phyloP scores from a whole-genome alignment of 2,888 invertebrate genomes.

The Parnassius glacialis region DNA sequence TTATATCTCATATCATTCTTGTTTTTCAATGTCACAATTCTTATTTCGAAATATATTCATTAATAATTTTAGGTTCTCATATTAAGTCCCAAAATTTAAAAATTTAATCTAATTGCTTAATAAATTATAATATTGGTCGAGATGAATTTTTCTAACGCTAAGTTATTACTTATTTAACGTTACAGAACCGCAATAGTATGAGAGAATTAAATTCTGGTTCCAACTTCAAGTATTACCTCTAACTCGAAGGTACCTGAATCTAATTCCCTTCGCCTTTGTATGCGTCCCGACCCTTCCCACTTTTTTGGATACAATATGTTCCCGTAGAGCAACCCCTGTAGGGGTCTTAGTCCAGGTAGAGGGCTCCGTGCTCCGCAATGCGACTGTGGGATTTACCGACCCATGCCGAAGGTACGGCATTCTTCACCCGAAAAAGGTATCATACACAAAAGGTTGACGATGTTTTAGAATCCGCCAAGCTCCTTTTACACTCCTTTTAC shows the following conservation, averaged over 20 bases:
- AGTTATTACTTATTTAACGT: background rate
- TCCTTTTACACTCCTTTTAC: conserved; percentile 1
- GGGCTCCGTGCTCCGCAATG: conserved; percentile 49
- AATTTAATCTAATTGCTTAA: too few relatives aligned
- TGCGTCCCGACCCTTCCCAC: conserved; percentile 63
- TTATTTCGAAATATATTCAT: background rate
- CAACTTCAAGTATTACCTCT: conserved; percentile 7
- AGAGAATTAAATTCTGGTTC: conserved; percentile 3
- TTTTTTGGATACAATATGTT: conserved; percentile 71
- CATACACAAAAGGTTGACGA: conserved; percentile 35
- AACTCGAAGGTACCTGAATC: conserved; percentile 42
- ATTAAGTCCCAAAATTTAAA: too few relatives aligned
- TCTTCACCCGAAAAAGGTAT: conserved; percentile 45
- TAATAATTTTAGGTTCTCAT: too few relatives aligned
- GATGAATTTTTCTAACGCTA: background rate
- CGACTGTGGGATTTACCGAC: conserved; percentile 57
- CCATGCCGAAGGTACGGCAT: conserved; percentile 43
- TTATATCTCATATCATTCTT: background rate
- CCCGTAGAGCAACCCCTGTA: conserved; percentile 60
- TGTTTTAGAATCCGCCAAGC: conserved; percentile 21
- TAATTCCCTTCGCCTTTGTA: conserved; percentile 53
- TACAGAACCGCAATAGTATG: too few relatives aligned
- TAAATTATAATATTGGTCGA: too few relatives aligned
- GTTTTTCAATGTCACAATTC: background rate
- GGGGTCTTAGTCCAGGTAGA: conserved; percentile 62